A percentile compares a stretch with the other conserved stretches of the same genome.
Conservation (phyloP, 2,888 invertebrate genomes). For the Chromoteleia sp. region DNA sequence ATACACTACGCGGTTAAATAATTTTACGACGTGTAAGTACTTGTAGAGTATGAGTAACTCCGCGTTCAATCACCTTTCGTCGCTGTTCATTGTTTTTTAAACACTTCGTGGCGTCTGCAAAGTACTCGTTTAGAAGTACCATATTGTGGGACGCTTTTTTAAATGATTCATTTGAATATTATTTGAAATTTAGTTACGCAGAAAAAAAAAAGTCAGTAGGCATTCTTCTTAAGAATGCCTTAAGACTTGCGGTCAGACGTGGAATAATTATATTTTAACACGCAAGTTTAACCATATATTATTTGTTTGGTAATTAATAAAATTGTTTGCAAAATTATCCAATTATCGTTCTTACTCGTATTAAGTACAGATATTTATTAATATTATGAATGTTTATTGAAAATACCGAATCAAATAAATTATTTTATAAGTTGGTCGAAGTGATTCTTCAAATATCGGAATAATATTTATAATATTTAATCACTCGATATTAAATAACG, state of each 20-base stretch:
- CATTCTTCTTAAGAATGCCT: background rate
- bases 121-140: conserved; percentile 3
- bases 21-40: conserved; percentile 50
- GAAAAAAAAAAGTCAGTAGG: background rate
- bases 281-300: background rate
- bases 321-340: background rate
- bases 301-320: conserved; percentile 4
- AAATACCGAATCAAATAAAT: background rate
- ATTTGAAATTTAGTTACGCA: conserved; percentile 7
- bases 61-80: conserved; percentile 35
- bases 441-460: background rate
- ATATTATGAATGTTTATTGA: background rate
- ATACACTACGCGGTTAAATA: conserved; percentile 25
- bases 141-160: conserved; percentile 14
- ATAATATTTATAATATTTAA: background rate
- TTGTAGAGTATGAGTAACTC: conserved; percentile 33
- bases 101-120: background rate
- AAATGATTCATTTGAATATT: conserved; percentile 25
- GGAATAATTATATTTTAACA: conserved; percentile 1
- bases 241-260: background rate
- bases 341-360: conserved; percentile 2
- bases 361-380: conserved; percentile 4
- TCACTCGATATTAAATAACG: too few species aligned
- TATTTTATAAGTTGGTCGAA: background rate
- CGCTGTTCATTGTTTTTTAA: conserved; percentile 18